These are phyloP conservation scores for Carabus problematicus DNA, from an alignment of 2,888 invertebrate species.

Conservation along the genomic window DNA sequence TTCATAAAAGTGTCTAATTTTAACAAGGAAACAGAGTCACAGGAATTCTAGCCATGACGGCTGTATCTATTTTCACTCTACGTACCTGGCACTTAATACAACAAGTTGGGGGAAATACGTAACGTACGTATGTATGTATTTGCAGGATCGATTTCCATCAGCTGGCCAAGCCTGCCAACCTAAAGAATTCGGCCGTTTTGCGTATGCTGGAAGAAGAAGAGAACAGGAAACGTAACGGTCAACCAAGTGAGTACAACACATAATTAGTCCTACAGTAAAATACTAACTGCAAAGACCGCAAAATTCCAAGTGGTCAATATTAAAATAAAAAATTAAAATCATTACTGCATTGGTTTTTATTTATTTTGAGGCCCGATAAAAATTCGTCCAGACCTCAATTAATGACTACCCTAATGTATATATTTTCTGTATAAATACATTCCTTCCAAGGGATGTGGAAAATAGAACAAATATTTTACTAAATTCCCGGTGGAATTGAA, in stretches of 20 bases:
- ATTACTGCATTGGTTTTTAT: too few relatives aligned
- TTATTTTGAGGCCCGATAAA: too few relatives aligned
- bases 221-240: conserved; percentile 69
- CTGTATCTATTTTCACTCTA: conserved; percentile 32
- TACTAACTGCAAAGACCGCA: too few relatives aligned
- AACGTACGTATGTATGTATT: conserved; percentile 47
- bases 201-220: conserved; percentile 88
- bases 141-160: conserved; percentile 80
- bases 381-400: too few relatives aligned
- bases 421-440: too few relatives aligned
- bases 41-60: conserved; percentile 38
- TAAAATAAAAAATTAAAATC: too few relatives aligned
- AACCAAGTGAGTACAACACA: conserved; percentile 64
- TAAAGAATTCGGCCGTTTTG: conserved; percentile 85
- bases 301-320: too few relatives aligned
- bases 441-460: too few relatives aligned
- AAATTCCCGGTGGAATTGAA: too few relatives aligned
- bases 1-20: conserved; percentile 39
- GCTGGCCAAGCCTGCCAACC: conserved; percentile 77
- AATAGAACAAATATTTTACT: too few relatives aligned
- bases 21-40: conserved; percentile 38
- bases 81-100: conserved; percentile 34
- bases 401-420: too few relatives aligned
- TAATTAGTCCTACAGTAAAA: too few relatives aligned
- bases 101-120: conserved; percentile 3